These are phyloP conservation scores for Empidonax traillii DNA, from an alignment of 2,113 vertebrate species.

Conservation along the genomic window DNA sequence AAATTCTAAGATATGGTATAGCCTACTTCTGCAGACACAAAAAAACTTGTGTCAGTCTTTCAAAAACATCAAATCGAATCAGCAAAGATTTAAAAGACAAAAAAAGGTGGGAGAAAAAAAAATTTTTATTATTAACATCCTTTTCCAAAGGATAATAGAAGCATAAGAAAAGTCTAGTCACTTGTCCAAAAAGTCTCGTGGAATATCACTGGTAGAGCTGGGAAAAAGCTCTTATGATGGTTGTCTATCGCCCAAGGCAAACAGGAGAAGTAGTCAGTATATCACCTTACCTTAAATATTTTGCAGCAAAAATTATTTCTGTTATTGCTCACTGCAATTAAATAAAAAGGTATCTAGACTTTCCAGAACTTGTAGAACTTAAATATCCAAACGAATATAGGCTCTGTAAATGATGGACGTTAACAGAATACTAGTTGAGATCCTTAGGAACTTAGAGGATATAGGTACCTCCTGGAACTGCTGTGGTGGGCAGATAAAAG, in stretches of 20 bases:
- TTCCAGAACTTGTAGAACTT: background rate
- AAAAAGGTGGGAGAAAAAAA: fast-evolving
- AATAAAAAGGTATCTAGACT: background rate
- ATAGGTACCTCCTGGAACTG: background rate
- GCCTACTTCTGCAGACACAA: background rate
- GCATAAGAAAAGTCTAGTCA: background rate
- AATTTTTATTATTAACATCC: background rate
- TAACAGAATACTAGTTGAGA: background rate
- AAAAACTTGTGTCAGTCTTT: background rate
- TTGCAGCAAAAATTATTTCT: background rate
- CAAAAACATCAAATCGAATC: background rate
- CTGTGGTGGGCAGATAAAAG: background rate
- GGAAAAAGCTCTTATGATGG: background rate
- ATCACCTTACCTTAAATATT: background rate
- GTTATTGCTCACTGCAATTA: background rate
- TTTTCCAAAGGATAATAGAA: background rate
- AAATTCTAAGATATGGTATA: background rate
- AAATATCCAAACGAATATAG: background rate
- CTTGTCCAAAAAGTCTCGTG: background rate
- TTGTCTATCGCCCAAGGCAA: background rate
- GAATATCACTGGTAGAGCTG: background rate
- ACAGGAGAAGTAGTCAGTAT: background rate
- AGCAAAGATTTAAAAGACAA: background rate
- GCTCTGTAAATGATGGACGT: background rate
- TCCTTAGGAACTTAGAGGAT: background rate